These are phyloP conservation scores for Entomobrya multifasciata DNA, from an alignment of 2,888 invertebrate species.

Conservation along the genomic window DNA sequence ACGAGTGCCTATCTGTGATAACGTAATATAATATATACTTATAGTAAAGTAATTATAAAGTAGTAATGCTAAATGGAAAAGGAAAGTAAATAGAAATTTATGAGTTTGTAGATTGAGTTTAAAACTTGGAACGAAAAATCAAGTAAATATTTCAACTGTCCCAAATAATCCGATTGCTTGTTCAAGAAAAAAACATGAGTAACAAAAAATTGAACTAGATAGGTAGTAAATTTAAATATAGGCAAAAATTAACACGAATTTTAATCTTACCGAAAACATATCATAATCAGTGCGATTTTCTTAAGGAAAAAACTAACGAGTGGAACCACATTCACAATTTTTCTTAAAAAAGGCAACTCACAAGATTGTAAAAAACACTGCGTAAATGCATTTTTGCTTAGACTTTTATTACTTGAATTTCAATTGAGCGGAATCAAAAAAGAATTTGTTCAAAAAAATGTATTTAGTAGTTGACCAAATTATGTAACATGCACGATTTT, in stretches of 20 bases:
- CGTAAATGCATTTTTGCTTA: no score
- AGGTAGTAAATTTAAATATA: conserved; percentile 1
- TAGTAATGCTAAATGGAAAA: not conserved
- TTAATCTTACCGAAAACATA: conserved; percentile 57
- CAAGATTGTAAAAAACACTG: no score
- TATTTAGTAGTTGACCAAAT: conserved; percentile 28
- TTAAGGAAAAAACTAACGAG: not conserved
- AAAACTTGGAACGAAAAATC: not conserved
- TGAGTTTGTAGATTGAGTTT: not conserved
- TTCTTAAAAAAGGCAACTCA: no score
- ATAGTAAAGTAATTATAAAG: not conserved
- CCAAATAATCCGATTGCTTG: no score
- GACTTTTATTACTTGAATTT: no score
- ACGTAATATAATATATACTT: not conserved
- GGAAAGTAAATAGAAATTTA: not conserved
- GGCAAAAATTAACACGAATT: conserved; percentile 5
- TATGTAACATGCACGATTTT: not conserved
- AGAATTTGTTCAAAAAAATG: no score
- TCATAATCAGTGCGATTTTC: conserved; percentile 61
- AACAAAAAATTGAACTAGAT: not conserved
- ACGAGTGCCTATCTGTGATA: conserved; percentile 72
- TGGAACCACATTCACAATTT: no score
- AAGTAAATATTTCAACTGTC: not conserved
- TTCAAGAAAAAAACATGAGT: not conserved
- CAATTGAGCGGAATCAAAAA: conserved; percentile 19